phyloP scores from a whole-genome alignment of 2,113 vertebrate genomes.

The Mesocricetus auratus region DNA sequence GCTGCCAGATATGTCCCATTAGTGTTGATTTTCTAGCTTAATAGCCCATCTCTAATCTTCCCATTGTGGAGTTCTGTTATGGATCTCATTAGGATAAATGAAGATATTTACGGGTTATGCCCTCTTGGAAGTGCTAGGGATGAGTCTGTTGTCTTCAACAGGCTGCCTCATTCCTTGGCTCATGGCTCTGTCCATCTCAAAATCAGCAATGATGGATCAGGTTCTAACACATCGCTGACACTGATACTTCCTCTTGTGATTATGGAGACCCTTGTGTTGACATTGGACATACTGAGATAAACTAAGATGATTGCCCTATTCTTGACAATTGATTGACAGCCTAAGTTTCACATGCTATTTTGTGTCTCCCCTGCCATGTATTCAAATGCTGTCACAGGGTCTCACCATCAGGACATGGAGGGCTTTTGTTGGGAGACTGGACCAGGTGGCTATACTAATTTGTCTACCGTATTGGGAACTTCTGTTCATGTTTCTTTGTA shows the following conservation, averaged over 20 bases:
- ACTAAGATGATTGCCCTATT: background rate
- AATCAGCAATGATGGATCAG: background rate
- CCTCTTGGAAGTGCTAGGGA: background rate
- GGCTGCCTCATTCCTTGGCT: background rate
- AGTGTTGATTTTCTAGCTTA: background rate
- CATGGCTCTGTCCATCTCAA: background rate
- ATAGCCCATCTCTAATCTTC: background rate
- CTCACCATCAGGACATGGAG: background rate
- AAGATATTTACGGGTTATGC: background rate
- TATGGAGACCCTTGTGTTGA: background rate
- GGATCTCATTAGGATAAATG: background rate
- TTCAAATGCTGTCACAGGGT: background rate
- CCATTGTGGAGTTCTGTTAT: background rate
- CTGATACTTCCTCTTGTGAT: background rate
- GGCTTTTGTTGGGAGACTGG: background rate
- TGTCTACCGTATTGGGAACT: background rate
- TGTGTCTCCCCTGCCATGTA: background rate
- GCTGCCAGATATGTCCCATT: background rate
- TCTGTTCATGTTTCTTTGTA: background rate
- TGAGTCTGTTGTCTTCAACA: background rate
- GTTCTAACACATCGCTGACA: background rate
- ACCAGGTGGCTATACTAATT: background rate
- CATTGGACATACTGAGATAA: background rate
- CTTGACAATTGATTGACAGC: background rate
- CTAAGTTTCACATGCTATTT: background rate